Evolutionary conservation across 2,797 vertebrate species (phyloP).

Genomic region (Esox masquinongy): DNA sequence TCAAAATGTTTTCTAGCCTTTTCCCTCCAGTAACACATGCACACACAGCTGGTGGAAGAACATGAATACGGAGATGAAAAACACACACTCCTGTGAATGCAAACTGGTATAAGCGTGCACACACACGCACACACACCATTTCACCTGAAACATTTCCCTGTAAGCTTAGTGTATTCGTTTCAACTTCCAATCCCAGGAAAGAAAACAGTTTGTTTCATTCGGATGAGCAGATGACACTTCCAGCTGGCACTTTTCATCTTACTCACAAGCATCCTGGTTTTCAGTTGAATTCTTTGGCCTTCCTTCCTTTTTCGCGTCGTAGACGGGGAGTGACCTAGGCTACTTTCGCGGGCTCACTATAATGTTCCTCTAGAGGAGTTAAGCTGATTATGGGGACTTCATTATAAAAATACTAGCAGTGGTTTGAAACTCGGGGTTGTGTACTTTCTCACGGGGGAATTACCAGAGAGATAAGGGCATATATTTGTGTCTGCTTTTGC

Average conservation of each 20-base stretch:
- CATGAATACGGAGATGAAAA: neutral
- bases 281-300: neutral
- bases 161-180: conserved; percentile 44
- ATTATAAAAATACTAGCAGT: neutral
- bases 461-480: neutral
- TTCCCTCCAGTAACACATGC: conserved; percentile 15
- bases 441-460: neutral
- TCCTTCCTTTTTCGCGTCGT: neutral
- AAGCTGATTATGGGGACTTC: no score
- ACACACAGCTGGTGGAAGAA: conserved; percentile 3
- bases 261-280: neutral
- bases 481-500: neutral
- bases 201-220: conserved; percentile 58
- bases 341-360: no score
- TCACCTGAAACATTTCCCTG: conserved; percentile 21
- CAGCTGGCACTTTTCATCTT: conserved; percentile 52
- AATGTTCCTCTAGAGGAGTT: no score
- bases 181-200: conserved; percentile 63
- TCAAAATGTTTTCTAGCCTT: conserved; percentile 45
- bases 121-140: conserved; percentile 29
- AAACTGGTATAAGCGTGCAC: conserved; percentile 1
- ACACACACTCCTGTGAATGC: conserved; percentile 1
- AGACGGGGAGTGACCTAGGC: no score
- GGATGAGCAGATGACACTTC: conserved; percentile 61
- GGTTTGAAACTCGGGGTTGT: neutral